Conservation (phyloP, 2,888 invertebrate genomes). For the Drosophila mulleri region DNA sequence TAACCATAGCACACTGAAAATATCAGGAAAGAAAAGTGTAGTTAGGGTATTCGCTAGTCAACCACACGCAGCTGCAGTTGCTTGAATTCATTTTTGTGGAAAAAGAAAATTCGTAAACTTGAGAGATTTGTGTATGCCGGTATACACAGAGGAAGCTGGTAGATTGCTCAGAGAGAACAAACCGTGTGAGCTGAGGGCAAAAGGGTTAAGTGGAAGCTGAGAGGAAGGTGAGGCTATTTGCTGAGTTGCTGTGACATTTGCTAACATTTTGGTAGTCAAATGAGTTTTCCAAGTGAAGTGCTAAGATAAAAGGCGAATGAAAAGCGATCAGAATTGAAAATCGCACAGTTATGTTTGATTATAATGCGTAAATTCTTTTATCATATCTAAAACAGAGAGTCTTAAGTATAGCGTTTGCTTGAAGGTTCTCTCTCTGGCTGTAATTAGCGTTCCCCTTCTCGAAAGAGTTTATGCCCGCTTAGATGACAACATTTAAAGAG, state of each 20-base stretch:
- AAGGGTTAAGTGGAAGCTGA: constrained; percentile 43
- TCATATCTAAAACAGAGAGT: background rate
- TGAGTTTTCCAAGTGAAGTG: constrained; percentile 26
- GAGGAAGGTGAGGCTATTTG: background rate
- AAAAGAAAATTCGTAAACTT: constrained; percentile 38
- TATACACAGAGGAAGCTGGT: constrained; percentile 35
- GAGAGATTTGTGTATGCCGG: constrained; percentile 40
- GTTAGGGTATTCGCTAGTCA: constrained; percentile 25
- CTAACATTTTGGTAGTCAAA: constrained; percentile 31
- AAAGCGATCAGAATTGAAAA: constrained; percentile 7
- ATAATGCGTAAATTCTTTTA: background rate
- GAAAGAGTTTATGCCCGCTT: constrained; percentile 1
- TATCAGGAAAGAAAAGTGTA: too few species aligned
- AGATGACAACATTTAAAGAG: constrained; percentile 17
- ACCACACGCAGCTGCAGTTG: background rate
- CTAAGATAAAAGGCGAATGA: background rate
- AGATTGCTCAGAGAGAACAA: constrained; percentile 21
- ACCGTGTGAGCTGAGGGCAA: constrained; percentile 27
- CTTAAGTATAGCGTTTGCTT: too few species aligned
- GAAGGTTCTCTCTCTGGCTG: background rate
- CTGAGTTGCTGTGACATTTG: constrained; percentile 35
- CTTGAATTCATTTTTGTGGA: constrained; percentile 45
- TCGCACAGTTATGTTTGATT: background rate
- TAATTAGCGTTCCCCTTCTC: constrained; percentile 22
- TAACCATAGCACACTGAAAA: background rate